Percentiles rank a stretch among this genome's conserved stretches.
Conservation (phyloP, 2,797 vertebrate species). For the Cichlasoma orientale region DNA sequence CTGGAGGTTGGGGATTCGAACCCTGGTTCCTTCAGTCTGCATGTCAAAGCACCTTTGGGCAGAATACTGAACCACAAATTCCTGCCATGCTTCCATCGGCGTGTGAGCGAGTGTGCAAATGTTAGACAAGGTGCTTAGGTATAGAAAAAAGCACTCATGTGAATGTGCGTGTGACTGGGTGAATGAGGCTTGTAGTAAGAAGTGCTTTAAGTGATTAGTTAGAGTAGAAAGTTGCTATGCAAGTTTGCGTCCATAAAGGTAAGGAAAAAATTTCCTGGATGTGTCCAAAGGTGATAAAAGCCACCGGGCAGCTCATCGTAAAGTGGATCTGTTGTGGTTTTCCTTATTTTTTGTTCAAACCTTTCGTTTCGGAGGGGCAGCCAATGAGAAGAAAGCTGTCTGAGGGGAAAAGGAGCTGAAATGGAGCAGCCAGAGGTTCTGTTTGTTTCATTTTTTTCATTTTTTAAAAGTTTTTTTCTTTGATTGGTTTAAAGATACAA, state of each 20-base stretch:
- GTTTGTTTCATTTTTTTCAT: background rate
- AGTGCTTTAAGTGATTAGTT: too few species aligned
- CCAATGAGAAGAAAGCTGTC: background rate
- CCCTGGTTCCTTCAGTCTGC: too few species aligned
- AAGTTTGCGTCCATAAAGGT: background rate
- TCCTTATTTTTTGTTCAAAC: background rate
- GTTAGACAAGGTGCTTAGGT: too few species aligned
- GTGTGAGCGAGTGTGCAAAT: too few species aligned
- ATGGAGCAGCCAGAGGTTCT: background rate
- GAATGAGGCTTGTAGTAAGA: too few species aligned
- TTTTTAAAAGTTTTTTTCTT: background rate
- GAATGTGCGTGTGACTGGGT: too few species aligned
- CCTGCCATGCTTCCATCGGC: too few species aligned
- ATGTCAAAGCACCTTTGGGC: too few species aligned
- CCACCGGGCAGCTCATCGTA: background rate
- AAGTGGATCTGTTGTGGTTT: background rate
- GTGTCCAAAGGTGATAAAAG: background rate
- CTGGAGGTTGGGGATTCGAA: too few species aligned
- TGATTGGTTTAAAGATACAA: background rate
- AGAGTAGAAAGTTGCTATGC: too few species aligned
- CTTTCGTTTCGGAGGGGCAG: background rate
- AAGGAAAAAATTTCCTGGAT: background rate
- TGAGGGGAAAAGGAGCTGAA: background rate
- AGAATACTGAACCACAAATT: too few species aligned
- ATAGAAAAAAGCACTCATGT: too few species aligned